Evolutionary conservation across 53 echinoderm and acorn worm genomes (phyloP), one percentile per base, ranked within the genome.

Genomic region (Echinarachnius parma): DNA sequence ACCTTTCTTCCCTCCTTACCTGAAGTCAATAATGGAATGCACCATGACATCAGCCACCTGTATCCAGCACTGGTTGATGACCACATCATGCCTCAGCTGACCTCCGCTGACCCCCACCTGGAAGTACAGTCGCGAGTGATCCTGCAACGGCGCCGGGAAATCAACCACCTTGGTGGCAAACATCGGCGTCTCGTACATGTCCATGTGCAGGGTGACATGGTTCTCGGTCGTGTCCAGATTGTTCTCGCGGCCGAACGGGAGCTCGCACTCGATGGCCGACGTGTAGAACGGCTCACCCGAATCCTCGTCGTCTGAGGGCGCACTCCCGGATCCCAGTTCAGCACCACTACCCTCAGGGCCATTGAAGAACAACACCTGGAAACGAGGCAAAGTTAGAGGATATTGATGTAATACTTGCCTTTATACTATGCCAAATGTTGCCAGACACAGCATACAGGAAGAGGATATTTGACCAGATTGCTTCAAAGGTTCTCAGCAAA

Each of bases 91-190:
- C 23, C 34, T 21, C 54, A 29, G 28, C 23, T 69, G 53, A 34
- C 70, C 70, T 1, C 70, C 70, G 24, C 70, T 69, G 14, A 69
- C 70, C 53, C 70, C 70, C 10, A 53, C 70, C 70, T 69, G 53
- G 33, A 69, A 53, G 36, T 69, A 69, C 52, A 69, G 53, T 34
- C 70, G 29, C 4, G 53, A 34, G 35, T 34, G 34, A 24, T 69
- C 70, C 2, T 33, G 4, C 22, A 69, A 35, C 5, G 70, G 70
- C 0, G 53, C 70, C 3, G 70, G 70, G 26, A 69, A 69, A 53
- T 69, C 53, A 9, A 32, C 53, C 4, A 50, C 70, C 53, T 53
- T 50, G 13, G 31, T 28, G 30, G 21, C 21, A 53, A 10, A 69
- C 4, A 53, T 25, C 4, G 70, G 70, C 35, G 70, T 69, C 53